These are phyloP conservation scores for Cygnus olor DNA, from an alignment of 2,797 vertebrate species.

Conservation along the genomic window DNA sequence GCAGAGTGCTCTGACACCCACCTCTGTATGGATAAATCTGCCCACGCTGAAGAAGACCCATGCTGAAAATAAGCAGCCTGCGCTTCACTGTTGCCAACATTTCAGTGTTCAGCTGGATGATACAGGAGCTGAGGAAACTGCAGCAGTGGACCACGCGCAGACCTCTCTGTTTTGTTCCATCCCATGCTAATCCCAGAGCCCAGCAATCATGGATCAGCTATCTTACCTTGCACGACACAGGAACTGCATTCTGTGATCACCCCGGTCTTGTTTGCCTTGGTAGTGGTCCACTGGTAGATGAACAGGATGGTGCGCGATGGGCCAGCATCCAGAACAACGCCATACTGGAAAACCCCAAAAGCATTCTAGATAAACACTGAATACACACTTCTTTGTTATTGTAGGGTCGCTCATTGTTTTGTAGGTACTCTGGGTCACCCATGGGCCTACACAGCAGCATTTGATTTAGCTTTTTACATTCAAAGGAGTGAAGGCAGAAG, in stretches of 20 bases:
- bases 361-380: not conserved
- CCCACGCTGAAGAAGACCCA: not conserved
- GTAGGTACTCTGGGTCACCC: not conserved
- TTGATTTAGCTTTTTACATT: not conserved
- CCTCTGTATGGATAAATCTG: not conserved
- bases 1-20: not conserved
- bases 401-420: rapidly evolving
- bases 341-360: constrained; percentile 44
- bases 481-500: not conserved
- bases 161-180: not conserved
- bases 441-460: not conserved
- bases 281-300: constrained; percentile 61
- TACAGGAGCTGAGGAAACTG: not conserved
- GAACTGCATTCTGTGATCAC: constrained; percentile 50
- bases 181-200: not conserved
- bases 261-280: not conserved
- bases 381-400: not conserved
- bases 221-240: constrained; percentile 56
- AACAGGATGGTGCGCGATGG: constrained; percentile 13
- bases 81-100: not conserved
- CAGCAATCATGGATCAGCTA: rapidly evolving
- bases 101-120: not conserved
- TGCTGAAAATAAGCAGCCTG: not conserved
- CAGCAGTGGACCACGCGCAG: not conserved
- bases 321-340: constrained; percentile 52